These are phyloP conservation scores for Semnopithecus entellus DNA, from an alignment of 2,113 vertebrate species.

Conservation along the genomic window DNA sequence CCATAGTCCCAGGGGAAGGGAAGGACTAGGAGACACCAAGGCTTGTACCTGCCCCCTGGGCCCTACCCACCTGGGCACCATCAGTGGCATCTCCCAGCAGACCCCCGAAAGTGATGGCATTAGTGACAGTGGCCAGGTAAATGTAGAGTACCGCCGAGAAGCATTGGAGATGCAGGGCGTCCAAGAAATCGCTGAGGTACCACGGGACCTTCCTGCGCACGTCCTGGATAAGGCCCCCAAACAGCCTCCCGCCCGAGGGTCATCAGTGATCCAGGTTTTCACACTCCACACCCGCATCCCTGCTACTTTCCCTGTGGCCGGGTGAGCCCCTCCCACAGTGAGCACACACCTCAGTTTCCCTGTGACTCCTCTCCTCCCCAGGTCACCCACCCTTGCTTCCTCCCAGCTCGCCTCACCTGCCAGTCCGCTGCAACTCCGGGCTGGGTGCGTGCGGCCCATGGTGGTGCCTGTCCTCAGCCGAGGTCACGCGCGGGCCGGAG, in stretches of 20 bases:
- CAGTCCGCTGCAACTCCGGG: conserved; percentile 83
- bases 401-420: conserved; percentile 78
- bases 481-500: background rate
- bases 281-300: background rate
- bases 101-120: conserved; percentile 87
- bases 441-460: background rate
- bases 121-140: conserved; percentile 86
- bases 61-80: conserved; percentile 84
- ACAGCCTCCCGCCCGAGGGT: conserved; percentile 80
- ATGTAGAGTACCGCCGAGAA: conserved; percentile 87
- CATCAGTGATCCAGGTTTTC: conserved; percentile 28
- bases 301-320: background rate
- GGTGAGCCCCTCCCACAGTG: background rate
- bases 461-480: conserved; percentile 44
- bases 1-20: background rate
- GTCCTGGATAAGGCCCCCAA: conserved; percentile 86
- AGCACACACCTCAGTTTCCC: background rate
- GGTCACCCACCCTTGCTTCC: background rate
- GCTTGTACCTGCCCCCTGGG: background rate
- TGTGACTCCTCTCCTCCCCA: background rate
- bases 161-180: conserved; percentile 86
- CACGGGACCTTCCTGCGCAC: conserved; percentile 83
- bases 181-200: conserved; percentile 86
- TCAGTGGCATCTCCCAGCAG: conserved; percentile 86
- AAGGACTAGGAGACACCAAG: background rate